Evolutionary conservation across 2,888 invertebrate species (phyloP), one percentile per base, ranked within the genome.

Genomic region (Stictocephala bisonia): DNA sequence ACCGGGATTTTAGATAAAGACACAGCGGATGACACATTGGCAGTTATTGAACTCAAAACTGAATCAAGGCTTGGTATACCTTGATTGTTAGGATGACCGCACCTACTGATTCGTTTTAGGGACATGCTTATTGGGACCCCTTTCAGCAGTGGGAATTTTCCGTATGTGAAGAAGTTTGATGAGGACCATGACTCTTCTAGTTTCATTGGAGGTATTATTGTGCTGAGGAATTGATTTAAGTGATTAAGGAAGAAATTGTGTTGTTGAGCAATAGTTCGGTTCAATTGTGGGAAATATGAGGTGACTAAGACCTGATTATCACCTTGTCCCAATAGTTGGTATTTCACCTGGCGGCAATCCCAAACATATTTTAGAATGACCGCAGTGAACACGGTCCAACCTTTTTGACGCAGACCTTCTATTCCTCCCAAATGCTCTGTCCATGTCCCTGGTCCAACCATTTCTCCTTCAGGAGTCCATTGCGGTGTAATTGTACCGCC

Each of bases 341-440:
- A 44, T 4, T n/a, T 7, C 18, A 44, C 18, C 18, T 44, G 44
- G 18, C 18, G 4, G 4, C n/a, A 13, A 4, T 44, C 44, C n/a
- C 44, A 44, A n/a, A 44, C 44, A 18, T 44, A 44, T 44, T 44
- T 44, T 4, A 44, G 44, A 44, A 44, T 44, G 44, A 44, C 44
- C 4, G 18, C 44, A 15, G 44, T 44, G 18, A 44, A 44, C 13
- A 44, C 6, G 44, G 44, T 44, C 44, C 44, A 44, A 4, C 44
- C 44, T n/a, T 44, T 44, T n/a, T 44, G 44, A 18, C n/a, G 13
- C 4, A 44, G 6, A 4, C 44, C 44, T 13, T 44, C 44, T n/a
- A 44, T 44, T 4, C 44, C 44, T 44, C 44, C 44, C 13, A 44
- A 35, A 18, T 44, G 44, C 44, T 15, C 3, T 15, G 4, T 4